phyloP scores from a whole-genome alignment of 2,888 invertebrate genomes.

The Torymus texanus region DNA sequence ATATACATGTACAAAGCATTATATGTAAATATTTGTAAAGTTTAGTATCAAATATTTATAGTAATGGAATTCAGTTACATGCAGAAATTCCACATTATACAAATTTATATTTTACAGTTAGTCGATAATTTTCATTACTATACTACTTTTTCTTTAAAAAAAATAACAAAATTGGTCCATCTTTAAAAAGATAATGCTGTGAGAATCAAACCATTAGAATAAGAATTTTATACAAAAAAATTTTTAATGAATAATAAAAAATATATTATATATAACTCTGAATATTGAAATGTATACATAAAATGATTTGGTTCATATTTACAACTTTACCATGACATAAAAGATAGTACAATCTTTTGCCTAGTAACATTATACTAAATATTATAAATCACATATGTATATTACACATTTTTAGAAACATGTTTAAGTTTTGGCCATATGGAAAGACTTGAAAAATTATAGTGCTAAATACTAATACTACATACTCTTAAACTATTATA shows the following conservation, averaged over 20 bases:
- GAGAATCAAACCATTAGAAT: no score
- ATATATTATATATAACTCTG: no score
- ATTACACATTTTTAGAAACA: conserved; percentile 17
- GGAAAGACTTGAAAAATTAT: conserved; percentile 14
- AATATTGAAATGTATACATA: no score
- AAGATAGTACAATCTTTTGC: conserved; percentile 14
- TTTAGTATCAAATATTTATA: conserved; percentile 25
- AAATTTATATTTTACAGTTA: conserved; percentile 13
- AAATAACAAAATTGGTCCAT: no score
- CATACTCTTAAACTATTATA: conserved; percentile 16
- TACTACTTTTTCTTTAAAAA: conserved; percentile 1
- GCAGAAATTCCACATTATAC: conserved; percentile 19
- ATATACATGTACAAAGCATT: conserved; percentile 36
- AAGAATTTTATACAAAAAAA: no score
- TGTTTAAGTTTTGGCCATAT: conserved; percentile 39
- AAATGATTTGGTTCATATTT: not conserved
- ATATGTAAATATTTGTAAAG: conserved; percentile 11
- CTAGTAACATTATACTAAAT: conserved; percentile 1
- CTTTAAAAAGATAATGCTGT: no score
- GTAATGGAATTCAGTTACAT: conserved; percentile 20
- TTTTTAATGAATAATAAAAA: no score
- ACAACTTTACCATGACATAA: not conserved
- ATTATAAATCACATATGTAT: conserved; percentile 21
- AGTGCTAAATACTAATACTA: conserved; percentile 6
- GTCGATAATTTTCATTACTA: not conserved